These are phyloP conservation scores for Meteorus colon DNA, from an alignment of 2,888 invertebrate species.

Conservation along the genomic window DNA sequence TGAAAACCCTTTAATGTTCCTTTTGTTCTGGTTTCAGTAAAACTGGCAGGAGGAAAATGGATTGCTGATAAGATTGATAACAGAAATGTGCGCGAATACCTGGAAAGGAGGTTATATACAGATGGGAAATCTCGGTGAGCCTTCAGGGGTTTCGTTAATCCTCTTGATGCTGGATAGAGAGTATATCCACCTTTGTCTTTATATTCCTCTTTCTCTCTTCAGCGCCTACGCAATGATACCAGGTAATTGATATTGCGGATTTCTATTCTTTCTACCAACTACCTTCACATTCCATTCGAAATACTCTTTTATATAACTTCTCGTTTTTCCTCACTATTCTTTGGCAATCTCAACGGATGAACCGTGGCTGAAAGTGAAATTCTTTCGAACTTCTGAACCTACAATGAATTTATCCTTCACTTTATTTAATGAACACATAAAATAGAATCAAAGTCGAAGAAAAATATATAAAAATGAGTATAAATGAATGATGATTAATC, in stretches of 20 bases:
- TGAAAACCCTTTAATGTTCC: not conserved
- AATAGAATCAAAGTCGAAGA: not conserved
- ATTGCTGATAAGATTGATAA: conserved; percentile 22
- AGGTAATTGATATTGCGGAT: conserved; percentile 49
- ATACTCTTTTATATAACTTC: not conserved
- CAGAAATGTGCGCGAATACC: not conserved
- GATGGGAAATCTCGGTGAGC: conserved; percentile 48
- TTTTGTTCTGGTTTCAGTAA: conserved; percentile 5
- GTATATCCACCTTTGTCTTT: conserved; percentile 14
- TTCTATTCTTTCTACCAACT: not conserved
- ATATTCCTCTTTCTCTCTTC: conserved; percentile 22
- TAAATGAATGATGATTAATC: not conserved
- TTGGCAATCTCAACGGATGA: not conserved
- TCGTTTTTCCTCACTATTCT: not conserved
- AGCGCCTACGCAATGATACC: not conserved
- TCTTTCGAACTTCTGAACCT: not conserved
- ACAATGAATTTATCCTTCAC: not conserved
- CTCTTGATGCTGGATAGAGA: conserved; percentile 38
- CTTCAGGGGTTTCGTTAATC: conserved; percentile 39
- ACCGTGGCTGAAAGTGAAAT: not conserved
- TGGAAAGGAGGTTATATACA: conserved; percentile 33
- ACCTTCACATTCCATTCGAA: not conserved
- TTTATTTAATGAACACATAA: not conserved
- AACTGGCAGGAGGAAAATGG: conserved; percentile 39
- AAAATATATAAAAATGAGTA: not conserved